Percentiles rank a stretch among this genome's conserved stretches.
These are phyloP conservation scores for Hydrophis major DNA, from an alignment of 2,797 vertebrate species.

Conservation along the genomic window DNA sequence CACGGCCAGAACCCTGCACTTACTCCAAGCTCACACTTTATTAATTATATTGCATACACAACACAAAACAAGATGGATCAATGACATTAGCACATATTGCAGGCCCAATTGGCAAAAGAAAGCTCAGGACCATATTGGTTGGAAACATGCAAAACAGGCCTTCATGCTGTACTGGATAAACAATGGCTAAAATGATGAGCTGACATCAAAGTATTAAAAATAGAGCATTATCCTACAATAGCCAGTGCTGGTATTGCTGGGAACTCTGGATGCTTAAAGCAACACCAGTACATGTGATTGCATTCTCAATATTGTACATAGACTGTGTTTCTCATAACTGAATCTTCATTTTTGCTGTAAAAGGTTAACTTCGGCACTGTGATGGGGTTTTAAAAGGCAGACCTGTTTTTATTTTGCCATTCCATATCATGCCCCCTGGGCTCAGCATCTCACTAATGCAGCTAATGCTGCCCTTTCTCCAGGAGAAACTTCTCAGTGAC, in stretches of 20 bases:
- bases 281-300: not conserved
- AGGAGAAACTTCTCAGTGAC: not conserved
- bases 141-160: not conserved
- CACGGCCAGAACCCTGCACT: too few species aligned
- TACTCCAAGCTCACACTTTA: too few species aligned
- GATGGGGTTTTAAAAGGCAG: not conserved
- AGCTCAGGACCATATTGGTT: not conserved
- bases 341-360: not conserved
- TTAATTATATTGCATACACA: too few species aligned
- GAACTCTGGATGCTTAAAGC: not conserved
- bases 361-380: not conserved
- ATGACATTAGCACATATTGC: not conserved
- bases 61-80: not conserved
- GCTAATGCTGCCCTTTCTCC: not conserved
- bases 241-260: not conserved
- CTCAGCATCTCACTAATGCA: not conserved
- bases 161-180: not conserved
- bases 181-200: not conserved
- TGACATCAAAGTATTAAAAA: not conserved
- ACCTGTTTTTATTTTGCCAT: not conserved
- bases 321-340: not conserved
- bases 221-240: not conserved
- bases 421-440: not conserved
- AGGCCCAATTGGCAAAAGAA: not conserved
- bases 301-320: not conserved